Evolutionary conservation across 2,888 invertebrate genomes (phyloP), one percentile per base, ranked within the genome.

Genomic region (Volucella zonaria): DNA sequence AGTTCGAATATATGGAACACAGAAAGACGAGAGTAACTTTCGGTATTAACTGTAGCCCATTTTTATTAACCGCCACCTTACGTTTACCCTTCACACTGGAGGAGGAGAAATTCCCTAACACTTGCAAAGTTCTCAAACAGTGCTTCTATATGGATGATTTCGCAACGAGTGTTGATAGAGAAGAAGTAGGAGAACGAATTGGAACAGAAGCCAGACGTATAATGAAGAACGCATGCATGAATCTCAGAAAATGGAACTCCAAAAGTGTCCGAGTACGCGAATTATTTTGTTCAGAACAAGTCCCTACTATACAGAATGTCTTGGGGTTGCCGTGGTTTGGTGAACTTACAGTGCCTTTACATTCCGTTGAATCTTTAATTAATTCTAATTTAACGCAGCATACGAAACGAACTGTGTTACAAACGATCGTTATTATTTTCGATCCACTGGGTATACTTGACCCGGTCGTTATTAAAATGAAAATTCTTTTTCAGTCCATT

Each of bases 1-100:
- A 43, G 2, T 18, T 15, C 8, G 10, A 10, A 3, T 56, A 40
- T 9, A 42, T 31, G 18, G 68, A 23, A 8, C 45, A 43, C 31
- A 43, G 68, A 12, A 56, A 56, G 54, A 68, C 54, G 4, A 15
- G 45, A 2, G 68, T 68, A 1, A 68, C 54, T 0, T 68, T 56
- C 3, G 68, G 68, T n/a, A 18, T 51, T 1, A 56, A 31, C 14
- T 51, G 56, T 9, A 68, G 68, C 14, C 68, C 56, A 8, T 56
- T 68, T 45, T 12, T 56, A 11, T 31, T 68, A 12, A 18, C 61
- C 11, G 23, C 42, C 12, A 42, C 18, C 10, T 11, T 52, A 15
- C 52, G 18, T 9, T 18, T 18, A 23, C 18, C 23, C 11, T 18
- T 52, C 6, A 52, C 8, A 23, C 15, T 15, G 1, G 10, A 12